phyloP scores from a whole-genome alignment of 2,797 vertebrate genomes.

The Cyprinella venusta region DNA sequence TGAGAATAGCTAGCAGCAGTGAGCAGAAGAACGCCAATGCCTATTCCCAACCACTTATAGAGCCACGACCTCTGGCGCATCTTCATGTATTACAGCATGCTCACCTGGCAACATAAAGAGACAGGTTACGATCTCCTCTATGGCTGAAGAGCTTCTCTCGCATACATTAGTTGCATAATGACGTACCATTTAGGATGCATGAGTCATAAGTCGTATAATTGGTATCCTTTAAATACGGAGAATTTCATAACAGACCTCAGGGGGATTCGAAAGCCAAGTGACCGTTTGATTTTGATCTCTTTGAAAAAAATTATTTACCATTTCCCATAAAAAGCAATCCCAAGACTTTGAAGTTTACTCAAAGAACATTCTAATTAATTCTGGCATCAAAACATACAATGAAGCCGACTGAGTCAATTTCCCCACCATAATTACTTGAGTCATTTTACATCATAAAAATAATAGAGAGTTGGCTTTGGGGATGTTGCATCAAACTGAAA shows the following conservation, averaged over 20 bases:
- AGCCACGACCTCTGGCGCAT: constrained; percentile 71
- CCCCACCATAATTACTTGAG: constrained; percentile 16
- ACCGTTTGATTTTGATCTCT: constrained; percentile 14
- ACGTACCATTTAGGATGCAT: not conserved
- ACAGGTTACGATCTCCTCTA: not conserved
- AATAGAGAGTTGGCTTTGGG: constrained; percentile 37
- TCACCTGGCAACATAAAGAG: constrained; percentile 70
- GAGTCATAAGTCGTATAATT: constrained; percentile 1
- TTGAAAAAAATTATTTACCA: constrained; percentile 12
- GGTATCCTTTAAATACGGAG: not conserved
- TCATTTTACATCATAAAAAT: constrained; percentile 41
- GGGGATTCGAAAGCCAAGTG: constrained; percentile 4
- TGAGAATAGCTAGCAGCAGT: constrained; percentile 72
- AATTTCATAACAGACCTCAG: constrained; percentile 10
- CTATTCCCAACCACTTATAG: constrained; percentile 72
- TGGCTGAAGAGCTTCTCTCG: not conserved
- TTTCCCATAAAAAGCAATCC: constrained; percentile 17
- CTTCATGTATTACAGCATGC: constrained; percentile 73
- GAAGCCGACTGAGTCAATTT: constrained; percentile 7
- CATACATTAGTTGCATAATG: not conserved
- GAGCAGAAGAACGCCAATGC: constrained; percentile 73
- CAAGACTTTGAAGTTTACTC: constrained; percentile 46
- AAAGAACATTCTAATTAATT: constrained; percentile 32
- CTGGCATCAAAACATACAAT: constrained; percentile 37
- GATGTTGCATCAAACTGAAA: constrained; percentile 38